Evolutionary conservation across 2,113 vertebrate genomes (phyloP).

Genomic region (Mohoua ochrocephala): DNA sequence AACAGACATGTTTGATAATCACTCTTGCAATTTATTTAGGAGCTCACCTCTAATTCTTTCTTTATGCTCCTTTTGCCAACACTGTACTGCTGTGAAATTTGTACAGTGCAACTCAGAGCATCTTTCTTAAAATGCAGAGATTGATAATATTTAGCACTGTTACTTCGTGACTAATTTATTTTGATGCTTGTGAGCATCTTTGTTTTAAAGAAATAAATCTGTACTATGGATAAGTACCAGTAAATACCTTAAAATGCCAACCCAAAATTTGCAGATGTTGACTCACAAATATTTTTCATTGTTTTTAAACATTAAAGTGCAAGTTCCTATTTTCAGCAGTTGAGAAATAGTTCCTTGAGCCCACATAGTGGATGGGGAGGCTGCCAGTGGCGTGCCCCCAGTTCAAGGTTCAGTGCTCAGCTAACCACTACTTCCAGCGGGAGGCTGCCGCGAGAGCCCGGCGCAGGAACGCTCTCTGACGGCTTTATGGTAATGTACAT

Average conservation of each 20-base stretch:
- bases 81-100: background rate
- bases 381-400: fast-evolving
- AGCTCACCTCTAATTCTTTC: background rate
- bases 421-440: background rate
- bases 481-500: background rate
- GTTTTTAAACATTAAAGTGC: background rate
- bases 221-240: background rate
- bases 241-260: background rate
- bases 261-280: background rate
- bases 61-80: background rate
- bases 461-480: background rate
- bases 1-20: background rate
- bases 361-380: background rate
- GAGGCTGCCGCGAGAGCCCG: background rate
- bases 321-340: background rate
- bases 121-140: background rate
- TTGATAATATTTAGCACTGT: background rate
- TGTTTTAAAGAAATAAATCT: background rate
- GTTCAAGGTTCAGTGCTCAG: background rate
- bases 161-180: background rate
- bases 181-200: background rate
- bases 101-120: background rate
- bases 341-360: background rate
- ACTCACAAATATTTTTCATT: background rate
- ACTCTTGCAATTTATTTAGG: background rate